phyloP scores from a whole-genome alignment of 2,888 invertebrate species.

The Morpho achilles region DNA sequence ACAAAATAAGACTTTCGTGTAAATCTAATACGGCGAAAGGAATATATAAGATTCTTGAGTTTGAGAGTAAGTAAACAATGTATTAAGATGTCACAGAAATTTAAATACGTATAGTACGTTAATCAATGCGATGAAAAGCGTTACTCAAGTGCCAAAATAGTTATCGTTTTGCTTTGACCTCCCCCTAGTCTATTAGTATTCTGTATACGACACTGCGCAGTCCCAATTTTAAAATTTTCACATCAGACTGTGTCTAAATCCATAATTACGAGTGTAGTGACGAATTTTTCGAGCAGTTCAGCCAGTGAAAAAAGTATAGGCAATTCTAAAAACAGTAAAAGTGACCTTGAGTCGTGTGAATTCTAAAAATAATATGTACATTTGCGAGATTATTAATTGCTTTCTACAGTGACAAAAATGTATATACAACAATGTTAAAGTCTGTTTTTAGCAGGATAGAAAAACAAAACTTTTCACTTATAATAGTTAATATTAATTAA shows the following conservation, averaged over 20 bases:
- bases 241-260: not conserved
- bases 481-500: too few species aligned
- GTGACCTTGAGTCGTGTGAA: conserved; percentile 20
- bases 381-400: not conserved
- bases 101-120: conserved; percentile 13
- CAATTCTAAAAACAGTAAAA: not conserved
- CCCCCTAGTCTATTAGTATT: conserved; percentile 46
- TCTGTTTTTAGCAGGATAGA: not conserved
- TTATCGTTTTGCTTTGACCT: conserved; percentile 56
- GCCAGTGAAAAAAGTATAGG: not conserved
- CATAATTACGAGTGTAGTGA: not conserved
- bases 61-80: conserved; percentile 15
- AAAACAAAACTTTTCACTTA: not conserved
- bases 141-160: conserved; percentile 43
- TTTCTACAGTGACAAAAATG: conserved; percentile 1
- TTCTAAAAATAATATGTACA: conserved; percentile 16
- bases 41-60: conserved; percentile 28
- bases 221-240: conserved; percentile 35
- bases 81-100: conserved; percentile 21
- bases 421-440: not conserved
- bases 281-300: too few species aligned
- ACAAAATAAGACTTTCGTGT: conserved; percentile 4
- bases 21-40: conserved; percentile 37
- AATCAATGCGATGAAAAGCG: conserved; percentile 26
- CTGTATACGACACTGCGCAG: conserved; percentile 43